A percentile compares a stretch with the other conserved stretches of the same genome.
Conservation (phyloP, 2,888 invertebrate species). For the Bellardia pandia region DNA sequence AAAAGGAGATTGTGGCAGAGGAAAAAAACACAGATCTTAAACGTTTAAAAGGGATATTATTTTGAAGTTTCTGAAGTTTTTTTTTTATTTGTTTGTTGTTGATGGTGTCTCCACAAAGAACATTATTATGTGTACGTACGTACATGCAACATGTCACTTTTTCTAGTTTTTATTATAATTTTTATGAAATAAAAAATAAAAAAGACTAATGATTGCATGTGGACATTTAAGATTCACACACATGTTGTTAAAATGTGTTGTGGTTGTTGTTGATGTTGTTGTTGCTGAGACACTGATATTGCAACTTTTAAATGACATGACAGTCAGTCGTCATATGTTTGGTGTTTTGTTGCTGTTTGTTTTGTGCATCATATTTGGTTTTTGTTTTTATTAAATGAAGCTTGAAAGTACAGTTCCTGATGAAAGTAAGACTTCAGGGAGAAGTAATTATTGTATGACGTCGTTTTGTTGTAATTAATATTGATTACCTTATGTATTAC, state of each 20-base stretch:
- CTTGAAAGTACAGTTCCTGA: conserved; percentile 24
- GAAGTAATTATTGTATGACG: not conserved
- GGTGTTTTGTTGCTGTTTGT: not conserved
- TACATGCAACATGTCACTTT: conserved; percentile 65
- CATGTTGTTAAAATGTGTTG: conserved; percentile 61
- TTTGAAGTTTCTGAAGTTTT: conserved; percentile 8
- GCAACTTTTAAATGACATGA: conserved; percentile 57
- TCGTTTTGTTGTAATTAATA: too few species aligned
- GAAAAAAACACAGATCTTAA: conserved; percentile 14
- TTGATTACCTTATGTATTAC: too few species aligned
- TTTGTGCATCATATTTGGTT: conserved; percentile 44
- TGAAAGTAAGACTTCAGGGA: not conserved
- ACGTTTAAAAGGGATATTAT: conserved; percentile 44
- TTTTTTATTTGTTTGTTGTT: not conserved
- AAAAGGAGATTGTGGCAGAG: conserved; percentile 1
- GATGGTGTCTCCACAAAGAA: conserved; percentile 23
- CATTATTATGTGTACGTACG: conserved; percentile 23
- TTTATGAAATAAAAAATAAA: not conserved
- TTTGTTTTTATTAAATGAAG: conserved; percentile 39
- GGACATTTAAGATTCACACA: conserved; percentile 67
- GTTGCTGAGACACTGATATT: conserved; percentile 44
- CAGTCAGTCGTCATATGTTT: conserved; percentile 46
- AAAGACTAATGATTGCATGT: conserved; percentile 60
- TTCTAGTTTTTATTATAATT: conserved; percentile 45
- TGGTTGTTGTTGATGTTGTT: conserved; percentile 16